Evolutionary conservation across 2,888 invertebrate genomes (phyloP).

Genomic region (Amitus sp.): DNA sequence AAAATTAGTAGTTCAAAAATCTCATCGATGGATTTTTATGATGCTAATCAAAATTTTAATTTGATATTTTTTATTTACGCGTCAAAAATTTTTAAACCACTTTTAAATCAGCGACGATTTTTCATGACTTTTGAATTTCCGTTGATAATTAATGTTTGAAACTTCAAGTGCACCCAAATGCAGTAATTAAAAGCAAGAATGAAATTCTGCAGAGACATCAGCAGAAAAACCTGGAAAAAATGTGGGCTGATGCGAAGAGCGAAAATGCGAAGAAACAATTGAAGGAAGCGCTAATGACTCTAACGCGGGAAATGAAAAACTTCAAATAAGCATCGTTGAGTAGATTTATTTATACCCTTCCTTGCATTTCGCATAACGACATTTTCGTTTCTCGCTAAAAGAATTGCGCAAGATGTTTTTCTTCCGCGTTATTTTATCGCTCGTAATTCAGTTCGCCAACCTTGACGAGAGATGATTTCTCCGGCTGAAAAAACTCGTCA

Average conservation of each 20-base stretch:
- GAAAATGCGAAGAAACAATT: slow-evolving; percentile 73
- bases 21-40: no score
- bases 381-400: neutral
- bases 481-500: neutral
- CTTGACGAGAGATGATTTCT: neutral
- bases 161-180: no score
- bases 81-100: no score
- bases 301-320: slow-evolving; percentile 56
- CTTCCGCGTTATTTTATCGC: neutral
- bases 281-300: slow-evolving; percentile 61
- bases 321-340: slow-evolving; percentile 52
- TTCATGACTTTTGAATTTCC: no score
- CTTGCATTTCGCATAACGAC: no score
- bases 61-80: no score
- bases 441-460: neutral
- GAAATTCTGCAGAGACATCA: slow-evolving; percentile 70
- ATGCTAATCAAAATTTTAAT: no score
- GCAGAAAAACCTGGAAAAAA: slow-evolving; percentile 72
- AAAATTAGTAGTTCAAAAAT: no score
- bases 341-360: no score
- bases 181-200: no score
- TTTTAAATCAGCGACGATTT: no score
- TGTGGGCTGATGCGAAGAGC: slow-evolving; percentile 72
- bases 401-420: neutral
- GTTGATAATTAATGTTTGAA: no score